Evolutionary conservation across 1,140 invertebrate genomes (phyloP), one percentile per base, ranked within the genome.

Genomic region (Venustaconcha ellipsiformis): DNA sequence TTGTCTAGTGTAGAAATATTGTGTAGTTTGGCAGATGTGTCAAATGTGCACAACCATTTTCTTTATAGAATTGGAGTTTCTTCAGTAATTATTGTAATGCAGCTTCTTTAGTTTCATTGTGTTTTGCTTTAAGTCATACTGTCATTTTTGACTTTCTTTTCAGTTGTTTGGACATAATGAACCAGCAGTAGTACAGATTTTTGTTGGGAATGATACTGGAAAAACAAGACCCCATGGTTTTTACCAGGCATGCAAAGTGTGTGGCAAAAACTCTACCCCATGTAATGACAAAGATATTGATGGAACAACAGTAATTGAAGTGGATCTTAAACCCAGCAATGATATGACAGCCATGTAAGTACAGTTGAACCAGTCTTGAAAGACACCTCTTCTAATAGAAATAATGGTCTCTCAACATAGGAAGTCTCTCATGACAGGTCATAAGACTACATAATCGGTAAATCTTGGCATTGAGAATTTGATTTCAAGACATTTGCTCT

Each of bases 201-300:
- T 97, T 86, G 97, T 99, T 83, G 97, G 97, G 12, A 96, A 95
- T 8, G 97, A 99, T 86, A 79, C 92, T 94, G 67, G 96, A 93
- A 84, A 86, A 72, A 94, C 96, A 15, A 93, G 94, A 20, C 96
- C 96, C 0, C 96, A 97, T 86, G 96, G 97, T 93, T 97, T 97
- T 89, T 97, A 98, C 89, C 96, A 97, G 88, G 96, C 97, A 0
- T 98, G 97, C 88, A 94, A 96, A 74, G 97, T 99, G 0, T 95
- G 95, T 78, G 97, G 97, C 0, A 99, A 99, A 90, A 98, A 98
- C 90, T 98, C 96, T 0, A 98, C 96, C 1, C 95, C 95, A 0
- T 98, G 96, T 89, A 91, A 93, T 65, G 96, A 98, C 88, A 95
- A 95, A 86, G 85, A 88, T 48, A 93, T 97, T 65, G 96, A 98